Conservation (phyloP, 1,140 invertebrate genomes). For the Venturia canescens region DNA sequence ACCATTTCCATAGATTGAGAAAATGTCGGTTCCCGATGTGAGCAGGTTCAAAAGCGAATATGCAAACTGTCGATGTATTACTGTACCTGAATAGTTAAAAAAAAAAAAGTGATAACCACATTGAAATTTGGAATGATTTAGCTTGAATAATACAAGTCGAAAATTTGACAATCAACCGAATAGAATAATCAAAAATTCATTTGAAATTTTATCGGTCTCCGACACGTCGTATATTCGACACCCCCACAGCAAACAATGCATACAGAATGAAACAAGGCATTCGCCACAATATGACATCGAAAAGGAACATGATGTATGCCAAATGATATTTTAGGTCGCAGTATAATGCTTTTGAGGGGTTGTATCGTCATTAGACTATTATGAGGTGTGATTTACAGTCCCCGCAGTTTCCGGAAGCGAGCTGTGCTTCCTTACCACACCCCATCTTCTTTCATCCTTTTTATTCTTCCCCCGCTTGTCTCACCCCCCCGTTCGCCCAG, state of each 20-base stretch:
- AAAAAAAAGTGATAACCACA: too few relatives aligned
- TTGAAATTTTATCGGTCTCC: too few relatives aligned
- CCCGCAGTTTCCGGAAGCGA: constrained; percentile 41
- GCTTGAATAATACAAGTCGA: too few relatives aligned
- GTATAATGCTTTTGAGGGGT: constrained; percentile 20
- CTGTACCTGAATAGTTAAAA: too few relatives aligned
- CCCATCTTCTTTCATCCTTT: constrained; percentile 40
- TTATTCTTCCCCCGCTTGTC: constrained; percentile 2
- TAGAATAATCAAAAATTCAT: too few relatives aligned
- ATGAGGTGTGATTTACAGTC: constrained; percentile 15
- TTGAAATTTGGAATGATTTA: too few relatives aligned
- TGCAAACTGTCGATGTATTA: too few relatives aligned
- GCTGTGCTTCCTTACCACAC: constrained; percentile 4
- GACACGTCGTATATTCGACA: not conserved
- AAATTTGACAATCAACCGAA: too few relatives aligned
- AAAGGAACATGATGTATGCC: constrained; percentile 6
- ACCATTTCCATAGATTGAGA: too few relatives aligned
- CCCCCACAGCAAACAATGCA: not conserved
- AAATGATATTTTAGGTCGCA: not conserved
- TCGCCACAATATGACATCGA: not conserved
- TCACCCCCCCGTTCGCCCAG: not conserved
- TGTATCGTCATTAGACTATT: constrained; percentile 26
- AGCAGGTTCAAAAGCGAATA: too few relatives aligned
- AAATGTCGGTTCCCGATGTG: too few relatives aligned
- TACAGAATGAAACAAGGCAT: constrained; percentile 9